Base-by-base conservation (phyloP, 2,797 vertebrate genomes). In the Molossus alvarezi region DNA sequence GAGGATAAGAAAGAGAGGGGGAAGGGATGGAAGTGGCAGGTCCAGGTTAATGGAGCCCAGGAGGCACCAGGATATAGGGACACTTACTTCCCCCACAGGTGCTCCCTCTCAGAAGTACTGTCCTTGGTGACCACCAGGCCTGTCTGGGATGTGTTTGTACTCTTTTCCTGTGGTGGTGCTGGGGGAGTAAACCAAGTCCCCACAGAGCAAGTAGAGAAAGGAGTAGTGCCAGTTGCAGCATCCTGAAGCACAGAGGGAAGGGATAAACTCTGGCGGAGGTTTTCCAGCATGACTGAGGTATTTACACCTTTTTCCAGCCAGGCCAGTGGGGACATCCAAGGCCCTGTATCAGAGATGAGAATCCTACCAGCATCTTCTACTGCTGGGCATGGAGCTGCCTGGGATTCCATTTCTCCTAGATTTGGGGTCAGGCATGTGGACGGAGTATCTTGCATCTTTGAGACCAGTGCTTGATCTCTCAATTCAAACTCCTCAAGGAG, bases 241-340 rank as follows among this genome's bases (percentile, higher is more conserved):
- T 98, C 97, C n/a, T 27, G 84, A 85, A 25, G 71, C 1, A 73
- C 53, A 18, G 9, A 29, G 5, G 86, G 48, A 71, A 98, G 88
- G 9, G 94, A 65, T 51, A 98, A 96, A 65, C 97, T 98, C 82
- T 97, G 97, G 82, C 67, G 21, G 45, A 98, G 93, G 84, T 96
- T 97, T n/a, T 98, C 97, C 17, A 98, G 23, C 92, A 98, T 51
- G 10, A 96, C 90, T 0, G 98, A 98, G 0, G 33, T 15, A 6
- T 95, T 98, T 86, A 98, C 55, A 20, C 91, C 97, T 90, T 98
- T 98, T 93, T 98, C 98, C 94, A 98, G 89, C 98, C 98, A 98
- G 33, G 85, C 72, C 85, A 98, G 75, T 0, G 98, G 98, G 57
- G 98, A 95, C 82, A 90, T 13, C 98, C 98, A 98, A 87, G 97